phyloP scores from a whole-genome alignment of 2,113 vertebrate genomes.

The Gasterosteus nipponicus region DNA sequence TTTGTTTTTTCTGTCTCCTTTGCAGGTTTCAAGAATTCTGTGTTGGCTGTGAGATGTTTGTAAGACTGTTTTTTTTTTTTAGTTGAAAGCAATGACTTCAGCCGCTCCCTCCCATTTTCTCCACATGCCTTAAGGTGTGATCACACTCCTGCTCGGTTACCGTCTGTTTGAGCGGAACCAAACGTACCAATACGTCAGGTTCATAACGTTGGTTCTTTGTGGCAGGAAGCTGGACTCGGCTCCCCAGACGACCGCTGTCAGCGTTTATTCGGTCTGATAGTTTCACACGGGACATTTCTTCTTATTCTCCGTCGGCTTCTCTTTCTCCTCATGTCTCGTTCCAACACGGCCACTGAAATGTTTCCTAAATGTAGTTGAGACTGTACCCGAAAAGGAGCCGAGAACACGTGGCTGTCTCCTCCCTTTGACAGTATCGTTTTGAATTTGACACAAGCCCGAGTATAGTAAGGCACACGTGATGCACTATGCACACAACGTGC shows the following conservation, averaged over 20 bases:
- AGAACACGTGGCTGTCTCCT: not conserved
- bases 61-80: constrained; percentile 59
- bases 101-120: constrained; percentile 59
- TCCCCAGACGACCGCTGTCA: constrained; percentile 33
- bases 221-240: constrained; percentile 51
- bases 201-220: constrained; percentile 43
- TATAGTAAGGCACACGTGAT: not conserved
- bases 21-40: constrained; percentile 68
- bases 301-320: constrained; percentile 4
- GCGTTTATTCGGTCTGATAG: constrained; percentile 36
- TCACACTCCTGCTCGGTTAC: constrained; percentile 39
- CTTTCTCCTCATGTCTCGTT: constrained; percentile 14
- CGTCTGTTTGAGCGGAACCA: constrained; percentile 50
- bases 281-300: constrained; percentile 11
- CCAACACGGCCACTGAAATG: not conserved
- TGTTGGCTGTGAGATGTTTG: constrained; percentile 73
- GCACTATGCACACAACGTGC: not conserved
- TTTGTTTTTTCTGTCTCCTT: constrained; percentile 51
- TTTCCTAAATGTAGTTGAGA: constrained; percentile 10
- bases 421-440: not conserved
- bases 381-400: not conserved
- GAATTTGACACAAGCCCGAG: not conserved
- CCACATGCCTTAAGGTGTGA: constrained; percentile 42
- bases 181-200: constrained; percentile 43
- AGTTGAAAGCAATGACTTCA: constrained; percentile 74